Percentiles rank a stretch among this genome's conserved stretches.
Evolutionary conservation across 2,113 vertebrate genomes (phyloP).

Genomic region (Puntigrus tetrazona): DNA sequence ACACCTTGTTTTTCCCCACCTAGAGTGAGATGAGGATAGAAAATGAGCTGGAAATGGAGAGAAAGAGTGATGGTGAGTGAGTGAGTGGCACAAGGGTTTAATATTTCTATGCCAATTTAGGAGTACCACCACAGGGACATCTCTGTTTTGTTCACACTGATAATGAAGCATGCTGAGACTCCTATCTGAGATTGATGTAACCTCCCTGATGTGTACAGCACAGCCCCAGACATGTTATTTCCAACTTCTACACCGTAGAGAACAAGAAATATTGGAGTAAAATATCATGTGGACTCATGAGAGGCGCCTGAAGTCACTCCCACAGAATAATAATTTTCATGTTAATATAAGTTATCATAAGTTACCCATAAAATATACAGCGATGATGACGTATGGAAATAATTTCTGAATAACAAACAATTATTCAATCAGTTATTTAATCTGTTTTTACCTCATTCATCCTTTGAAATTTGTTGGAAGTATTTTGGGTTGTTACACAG

Average conservation of each 20-base stretch:
- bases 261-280: neutral
- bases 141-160: constrained; percentile 31
- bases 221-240: constrained; percentile 19
- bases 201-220: constrained; percentile 10
- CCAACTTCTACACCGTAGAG: neutral
- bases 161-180: constrained; percentile 36
- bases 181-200: constrained; percentile 18
- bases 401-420: neutral
- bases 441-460: neutral
- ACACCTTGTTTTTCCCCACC: constrained; percentile 7
- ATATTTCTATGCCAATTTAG: constrained; percentile 17
- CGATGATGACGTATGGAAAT: neutral
- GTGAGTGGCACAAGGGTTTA: neutral
- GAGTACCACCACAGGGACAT: constrained; percentile 1
- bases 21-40: neutral
- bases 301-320: neutral
- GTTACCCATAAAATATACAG: neutral
- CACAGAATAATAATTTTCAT: neutral
- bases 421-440: too few relatives aligned
- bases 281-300: neutral
- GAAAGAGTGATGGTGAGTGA: constrained; percentile 6
- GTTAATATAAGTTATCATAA: neutral
- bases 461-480: neutral
- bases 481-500: neutral
- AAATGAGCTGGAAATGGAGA: constrained; percentile 1